phyloP scores from a whole-genome alignment of 2,888 invertebrate species.

The Tuberolachnus salignus region DNA sequence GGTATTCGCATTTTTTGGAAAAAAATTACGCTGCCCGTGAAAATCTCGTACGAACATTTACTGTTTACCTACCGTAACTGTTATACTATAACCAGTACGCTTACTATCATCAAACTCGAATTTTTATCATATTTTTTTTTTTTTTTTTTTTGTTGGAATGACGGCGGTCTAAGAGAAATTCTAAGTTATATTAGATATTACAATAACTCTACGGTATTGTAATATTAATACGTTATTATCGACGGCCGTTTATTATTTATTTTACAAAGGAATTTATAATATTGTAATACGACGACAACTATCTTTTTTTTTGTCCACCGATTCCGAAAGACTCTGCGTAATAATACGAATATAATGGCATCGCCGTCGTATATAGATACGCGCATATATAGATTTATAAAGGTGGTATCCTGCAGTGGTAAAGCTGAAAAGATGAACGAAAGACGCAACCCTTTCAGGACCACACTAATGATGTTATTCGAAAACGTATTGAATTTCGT shows the following conservation, averaged over 20 bases:
- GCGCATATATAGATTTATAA: slow-evolving; percentile 11
- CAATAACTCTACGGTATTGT: too few species aligned
- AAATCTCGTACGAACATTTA: too few species aligned
- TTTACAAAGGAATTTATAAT: slow-evolving; percentile 19
- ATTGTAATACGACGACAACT: slow-evolving; percentile 16
- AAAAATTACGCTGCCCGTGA: too few species aligned
- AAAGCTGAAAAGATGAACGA: slow-evolving; percentile 9
- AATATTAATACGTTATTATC: neutral
- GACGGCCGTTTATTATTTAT: neutral
- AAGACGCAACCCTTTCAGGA: neutral
- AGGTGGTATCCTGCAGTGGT: neutral
- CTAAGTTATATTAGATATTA: too few species aligned
- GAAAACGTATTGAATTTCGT: neutral
- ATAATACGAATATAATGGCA: neutral
- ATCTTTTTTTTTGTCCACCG: slow-evolving; percentile 16
- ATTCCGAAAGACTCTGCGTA: neutral
- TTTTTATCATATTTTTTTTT: too few species aligned
- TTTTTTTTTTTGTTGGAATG: too few species aligned
- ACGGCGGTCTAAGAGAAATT: too few species aligned
- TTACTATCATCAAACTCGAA: too few species aligned
- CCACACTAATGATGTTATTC: slow-evolving; percentile 1
- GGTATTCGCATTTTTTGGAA: too few species aligned
- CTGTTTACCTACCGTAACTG: too few species aligned
- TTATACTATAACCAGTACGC: too few species aligned
- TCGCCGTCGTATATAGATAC: too few species aligned